phyloP scores from a whole-genome alignment of 1,140 invertebrate genomes.

The Xylocopa sonorina region DNA sequence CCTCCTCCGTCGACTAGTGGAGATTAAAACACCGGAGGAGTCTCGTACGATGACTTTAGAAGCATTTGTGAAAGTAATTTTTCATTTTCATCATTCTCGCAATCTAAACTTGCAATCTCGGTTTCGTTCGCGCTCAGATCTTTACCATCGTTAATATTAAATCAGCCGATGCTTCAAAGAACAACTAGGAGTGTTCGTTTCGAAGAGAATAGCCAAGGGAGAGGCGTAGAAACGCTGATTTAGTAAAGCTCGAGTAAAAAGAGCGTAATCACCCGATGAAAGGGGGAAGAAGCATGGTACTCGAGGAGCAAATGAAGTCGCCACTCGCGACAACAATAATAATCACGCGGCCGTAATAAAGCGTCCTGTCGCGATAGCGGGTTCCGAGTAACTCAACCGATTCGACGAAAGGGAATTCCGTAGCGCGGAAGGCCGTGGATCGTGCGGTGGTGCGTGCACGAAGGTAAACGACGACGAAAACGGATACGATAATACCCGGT shows the following conservation, averaged over 20 bases:
- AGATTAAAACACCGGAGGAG: constrained; percentile 1
- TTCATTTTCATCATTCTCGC: no score
- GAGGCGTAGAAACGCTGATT: no score
- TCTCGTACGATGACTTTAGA: background rate
- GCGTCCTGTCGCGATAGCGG: background rate
- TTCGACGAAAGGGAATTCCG: constrained; percentile 38
- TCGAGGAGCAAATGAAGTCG: constrained; percentile 2
- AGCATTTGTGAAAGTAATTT: background rate
- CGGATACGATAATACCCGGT: constrained; percentile 68
- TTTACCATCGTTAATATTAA: no score
- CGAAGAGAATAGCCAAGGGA: no score
- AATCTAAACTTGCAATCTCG: no score
- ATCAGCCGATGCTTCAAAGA: no score
- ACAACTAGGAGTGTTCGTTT: no score
- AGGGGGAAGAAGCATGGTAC: background rate
- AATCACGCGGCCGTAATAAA: constrained; percentile 4
- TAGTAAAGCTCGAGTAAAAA: background rate
- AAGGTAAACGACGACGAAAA: constrained; percentile 64
- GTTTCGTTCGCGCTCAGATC: no score
- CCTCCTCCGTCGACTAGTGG: background rate
- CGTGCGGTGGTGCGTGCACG: constrained; percentile 14
- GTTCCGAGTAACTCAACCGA: constrained; percentile 24
- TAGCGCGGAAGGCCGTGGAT: constrained; percentile 4
- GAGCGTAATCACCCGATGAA: background rate
- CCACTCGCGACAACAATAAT: background rate